Conservation (phyloP, 2,888 invertebrate species). For the Drosophila neonasuta region DNA sequence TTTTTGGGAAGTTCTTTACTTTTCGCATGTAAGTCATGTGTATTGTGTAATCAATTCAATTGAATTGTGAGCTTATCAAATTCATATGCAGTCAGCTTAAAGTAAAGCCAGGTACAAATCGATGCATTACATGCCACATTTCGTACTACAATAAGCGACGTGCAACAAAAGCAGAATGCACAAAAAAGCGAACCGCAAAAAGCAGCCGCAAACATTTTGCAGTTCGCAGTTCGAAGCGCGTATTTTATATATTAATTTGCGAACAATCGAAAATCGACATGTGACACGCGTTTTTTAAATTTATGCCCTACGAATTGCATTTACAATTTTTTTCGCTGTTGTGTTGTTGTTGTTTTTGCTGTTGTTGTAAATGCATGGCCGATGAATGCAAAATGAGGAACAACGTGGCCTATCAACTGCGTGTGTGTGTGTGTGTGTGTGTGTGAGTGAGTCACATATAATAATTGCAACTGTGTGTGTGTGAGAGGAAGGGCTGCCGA, state of each 20-base stretch:
- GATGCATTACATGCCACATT: constrained; percentile 18
- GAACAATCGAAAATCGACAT: constrained; percentile 81
- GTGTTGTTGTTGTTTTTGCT: constrained; percentile 27
- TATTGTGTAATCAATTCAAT: constrained; percentile 21
- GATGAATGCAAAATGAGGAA: constrained; percentile 67
- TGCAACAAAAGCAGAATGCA: constrained; percentile 8
- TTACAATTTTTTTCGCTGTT: constrained; percentile 52
- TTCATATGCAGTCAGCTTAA: constrained; percentile 16
- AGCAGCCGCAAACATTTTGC: constrained; percentile 41
- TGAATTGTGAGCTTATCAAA: constrained; percentile 15
- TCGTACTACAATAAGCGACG: constrained; percentile 7
- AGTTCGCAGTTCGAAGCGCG: constrained; percentile 50
- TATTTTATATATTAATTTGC: constrained; percentile 79
- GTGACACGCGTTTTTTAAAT: constrained; percentile 80
- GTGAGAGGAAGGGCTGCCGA: constrained; percentile 35
- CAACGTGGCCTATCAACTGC: constrained; percentile 22
- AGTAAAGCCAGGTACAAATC: constrained; percentile 35
- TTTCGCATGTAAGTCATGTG: background rate
- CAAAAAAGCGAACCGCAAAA: constrained; percentile 45
- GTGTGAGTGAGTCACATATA: constrained; percentile 66
- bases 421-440: constrained; percentile 20
- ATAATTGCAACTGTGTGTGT: constrained; percentile 53
- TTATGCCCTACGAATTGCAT: constrained; percentile 78
- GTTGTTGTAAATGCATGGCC: constrained; percentile 55
- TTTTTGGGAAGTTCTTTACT: too few relatives aligned